Base-by-base conservation (phyloP, 2,113 vertebrate species). In the Struthio camelus region DNA sequence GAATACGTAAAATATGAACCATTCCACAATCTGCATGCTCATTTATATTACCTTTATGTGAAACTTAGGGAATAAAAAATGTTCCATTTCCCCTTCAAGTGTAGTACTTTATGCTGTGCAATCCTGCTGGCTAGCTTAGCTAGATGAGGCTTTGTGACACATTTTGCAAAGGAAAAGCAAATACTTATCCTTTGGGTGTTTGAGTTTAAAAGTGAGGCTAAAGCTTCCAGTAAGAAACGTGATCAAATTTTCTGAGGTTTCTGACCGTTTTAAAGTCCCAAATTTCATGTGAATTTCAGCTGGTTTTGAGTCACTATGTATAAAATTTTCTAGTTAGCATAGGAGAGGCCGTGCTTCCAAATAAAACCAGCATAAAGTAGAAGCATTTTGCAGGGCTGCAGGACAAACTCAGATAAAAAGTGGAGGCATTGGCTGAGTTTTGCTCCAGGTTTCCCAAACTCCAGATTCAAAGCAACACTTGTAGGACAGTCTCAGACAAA, bases 41-140 rank as follows among this genome's bases (percentile, higher is more conserved):
- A 96, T 96, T 97, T 96, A 89, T 97, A 97, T 97, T 83, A 79
- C 82, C 95, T 96, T 90, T 94, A 94, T 94, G 93, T 1, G 56
- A 92, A 97, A 97, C 92, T 94, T 93, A 75, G 93, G 88, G 80
- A 96, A 97, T 97, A 97, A 97, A 97, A 97, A 97, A 97, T 95
- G 96, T 89, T 96, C 77, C 34, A n/a, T 97, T 97, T 97, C 96
- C 89, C 97, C 97, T 97, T 97, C 91, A 93, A 50, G 42, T 2
- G 4, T 10, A 82, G 54, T 20, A 75, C 38, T 73, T 65, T 40
- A 17, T 64, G 50, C 83, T 67, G 70, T 61, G 65, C 34, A 66
- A 53, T 66, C 50, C 70, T 69, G 18, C 44, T 34, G 36, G 73
- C 69, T 92, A 81, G 44, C 66, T 77, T 70, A 87, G 78, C 48